Evolutionary conservation across 2,113 vertebrate genomes (phyloP).

Genomic region (Mugil cephalus): DNA sequence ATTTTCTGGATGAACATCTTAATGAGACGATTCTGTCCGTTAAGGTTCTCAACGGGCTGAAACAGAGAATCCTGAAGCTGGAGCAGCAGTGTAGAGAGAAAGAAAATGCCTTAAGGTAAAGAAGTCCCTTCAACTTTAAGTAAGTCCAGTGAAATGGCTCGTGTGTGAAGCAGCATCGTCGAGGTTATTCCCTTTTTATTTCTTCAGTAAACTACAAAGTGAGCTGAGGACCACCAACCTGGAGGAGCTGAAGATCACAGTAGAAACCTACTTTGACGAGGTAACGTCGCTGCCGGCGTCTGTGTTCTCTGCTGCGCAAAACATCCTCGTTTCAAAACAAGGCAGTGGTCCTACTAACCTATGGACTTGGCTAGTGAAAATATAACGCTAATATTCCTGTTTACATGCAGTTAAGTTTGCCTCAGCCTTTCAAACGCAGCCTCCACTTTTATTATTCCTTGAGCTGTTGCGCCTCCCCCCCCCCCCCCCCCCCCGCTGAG

Average conservation of each 20-base stretch:
- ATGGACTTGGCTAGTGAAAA: too few relatives aligned
- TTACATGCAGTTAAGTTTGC: too few relatives aligned
- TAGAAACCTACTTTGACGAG: constrained; percentile 92
- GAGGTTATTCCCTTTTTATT: neutral
- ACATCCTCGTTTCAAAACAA: too few relatives aligned
- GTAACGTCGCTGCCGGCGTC: too few relatives aligned
- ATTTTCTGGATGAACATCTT: neutral
- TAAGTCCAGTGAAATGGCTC: neutral
- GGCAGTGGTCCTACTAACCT: too few relatives aligned
- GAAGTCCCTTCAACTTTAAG: neutral
- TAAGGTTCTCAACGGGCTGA: constrained; percentile 90
- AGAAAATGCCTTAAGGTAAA: constrained; percentile 87
- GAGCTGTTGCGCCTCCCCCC: too few relatives aligned
- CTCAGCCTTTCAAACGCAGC: too few relatives aligned
- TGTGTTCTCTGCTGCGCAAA: too few relatives aligned
- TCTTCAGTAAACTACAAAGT: constrained; percentile 90
- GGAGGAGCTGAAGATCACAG: constrained; percentile 91
- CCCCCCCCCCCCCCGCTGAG: too few relatives aligned
- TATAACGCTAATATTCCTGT: too few relatives aligned
- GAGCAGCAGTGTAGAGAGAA: constrained; percentile 94
- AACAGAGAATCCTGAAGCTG: constrained; percentile 90
- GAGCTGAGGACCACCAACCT: constrained; percentile 88
- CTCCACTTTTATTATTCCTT: too few relatives aligned
- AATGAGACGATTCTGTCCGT: constrained; percentile 39
- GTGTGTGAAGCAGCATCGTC: neutral